These are phyloP conservation scores for Meloe dianella DNA, from an alignment of 2,888 invertebrate species.

Conservation along the genomic window DNA sequence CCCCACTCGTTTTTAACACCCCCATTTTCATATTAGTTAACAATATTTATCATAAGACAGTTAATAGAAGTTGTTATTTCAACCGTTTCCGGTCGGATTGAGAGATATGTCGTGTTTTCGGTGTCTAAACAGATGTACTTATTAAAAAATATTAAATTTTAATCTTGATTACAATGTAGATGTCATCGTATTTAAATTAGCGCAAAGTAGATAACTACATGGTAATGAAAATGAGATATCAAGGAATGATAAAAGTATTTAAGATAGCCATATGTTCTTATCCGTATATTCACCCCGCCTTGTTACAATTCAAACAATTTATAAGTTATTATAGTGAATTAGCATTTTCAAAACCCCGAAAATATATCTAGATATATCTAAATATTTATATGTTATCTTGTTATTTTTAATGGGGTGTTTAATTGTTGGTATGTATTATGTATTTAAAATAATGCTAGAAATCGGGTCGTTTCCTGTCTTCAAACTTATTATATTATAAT, in stretches of 20 bases:
- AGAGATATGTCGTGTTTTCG: conserved; percentile 45
- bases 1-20: conserved; percentile 31
- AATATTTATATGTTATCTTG: conserved; percentile 49
- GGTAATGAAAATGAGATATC: conserved; percentile 1
- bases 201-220: conserved; percentile 20
- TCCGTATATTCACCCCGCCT: conserved; percentile 29
- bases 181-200: conserved; percentile 53
- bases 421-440: conserved; percentile 51
- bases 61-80: conserved; percentile 40
- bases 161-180: conserved; percentile 46
- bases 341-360: conserved; percentile 33
- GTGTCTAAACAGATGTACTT: conserved; percentile 50
- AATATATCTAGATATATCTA: conserved; percentile 45
- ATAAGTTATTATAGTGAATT: conserved; percentile 31
- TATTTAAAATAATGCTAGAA: conserved; percentile 47
- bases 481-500: conserved; percentile 45
- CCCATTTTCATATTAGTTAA: conserved; percentile 23
- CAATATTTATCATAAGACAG: conserved; percentile 35
- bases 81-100: conserved; percentile 45
- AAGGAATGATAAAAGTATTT: not conserved
- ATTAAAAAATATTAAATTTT: conserved; percentile 43
- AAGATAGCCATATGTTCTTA: conserved; percentile 5
- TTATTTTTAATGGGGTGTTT: conserved; percentile 54
- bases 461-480: conserved; percentile 51
- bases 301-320: conserved; percentile 30